Evolutionary conservation across 2,888 invertebrate species (phyloP).

Genomic region (Ormyrus pomaceus): DNA sequence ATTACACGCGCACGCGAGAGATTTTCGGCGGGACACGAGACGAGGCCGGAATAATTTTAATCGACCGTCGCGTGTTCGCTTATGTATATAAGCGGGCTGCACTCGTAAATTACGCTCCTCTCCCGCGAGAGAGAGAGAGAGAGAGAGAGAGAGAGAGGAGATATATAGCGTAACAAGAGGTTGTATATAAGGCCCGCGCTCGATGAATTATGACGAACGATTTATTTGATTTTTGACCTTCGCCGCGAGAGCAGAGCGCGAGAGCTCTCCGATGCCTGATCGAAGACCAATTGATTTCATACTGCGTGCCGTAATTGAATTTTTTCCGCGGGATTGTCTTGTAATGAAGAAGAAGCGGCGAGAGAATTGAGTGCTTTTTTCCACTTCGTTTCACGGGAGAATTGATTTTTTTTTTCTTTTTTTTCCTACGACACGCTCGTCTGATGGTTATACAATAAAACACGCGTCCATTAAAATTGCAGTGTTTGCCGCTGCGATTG

Average conservation of each 20-base stretch:
- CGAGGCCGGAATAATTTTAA: conserved; percentile 55
- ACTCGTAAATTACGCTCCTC: conserved; percentile 51
- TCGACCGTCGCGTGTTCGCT: conserved; percentile 50
- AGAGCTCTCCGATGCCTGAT: conserved; percentile 7
- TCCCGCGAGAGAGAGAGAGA: not conserved
- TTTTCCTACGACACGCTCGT: no score
- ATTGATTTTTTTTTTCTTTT: not conserved
- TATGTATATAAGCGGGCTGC: conserved; percentile 42
- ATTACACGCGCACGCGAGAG: conserved; percentile 10
- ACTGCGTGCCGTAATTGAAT: conserved; percentile 44
- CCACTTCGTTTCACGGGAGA: conserved; percentile 2
- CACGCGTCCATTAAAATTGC: no score
- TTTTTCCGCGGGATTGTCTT: conserved; percentile 30
- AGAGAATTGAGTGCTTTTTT: not conserved
- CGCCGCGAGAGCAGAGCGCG: not conserved
- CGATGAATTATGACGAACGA: conserved; percentile 52
- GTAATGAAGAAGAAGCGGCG: conserved; percentile 35
- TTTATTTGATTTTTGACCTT: conserved; percentile 53
- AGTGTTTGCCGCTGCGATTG: no score
- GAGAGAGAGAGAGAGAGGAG: not conserved
- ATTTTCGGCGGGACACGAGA: conserved; percentile 53
- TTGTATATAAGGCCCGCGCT: conserved; percentile 44
- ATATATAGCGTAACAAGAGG: conserved; percentile 49
- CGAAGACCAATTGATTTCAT: conserved; percentile 43
- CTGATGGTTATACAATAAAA: no score